Base-by-base conservation (phyloP, 2,113 vertebrate species). In the Rhinoptilus africanus region DNA sequence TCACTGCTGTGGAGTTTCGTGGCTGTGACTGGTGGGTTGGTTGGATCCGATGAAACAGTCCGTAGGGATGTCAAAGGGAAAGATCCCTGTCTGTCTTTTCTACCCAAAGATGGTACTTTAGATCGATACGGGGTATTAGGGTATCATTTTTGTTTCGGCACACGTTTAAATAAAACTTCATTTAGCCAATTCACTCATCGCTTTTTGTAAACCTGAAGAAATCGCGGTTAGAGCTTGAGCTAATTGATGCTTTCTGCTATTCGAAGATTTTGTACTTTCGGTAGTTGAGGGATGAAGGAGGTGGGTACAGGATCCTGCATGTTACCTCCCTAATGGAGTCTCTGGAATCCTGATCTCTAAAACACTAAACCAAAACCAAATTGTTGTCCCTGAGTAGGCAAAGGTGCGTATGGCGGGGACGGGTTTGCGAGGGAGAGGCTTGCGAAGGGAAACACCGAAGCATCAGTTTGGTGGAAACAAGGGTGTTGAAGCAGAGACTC, bases 31-130 rank as follows among this genome's bases (percentile, higher is more conserved):
- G 41, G 56, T 32, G 76, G 92, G 32, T 88, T 64, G 89, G 47
- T 59, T 80, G 16, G 60, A 95, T 57, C 67, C 27, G 32, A 27
- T 57, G 67, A 45, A 43, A 45, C 87, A 60, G 35, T 57, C 77
- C 5, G 0, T 72, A 56, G 71, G 45, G 66, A 60, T 93, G 60
- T 93, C 84, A 88, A 89, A 94, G 86, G 95, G 95, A 82, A 91
- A 57, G 92, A 83, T 75, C 59, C 91, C 78, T 77, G 39, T 45
- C 92, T 80, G 63, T 67, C 63, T 90, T 91, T 93, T 67, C 69
- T 95, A 28, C 94, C 95, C 85, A 91, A 87, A 97, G 94, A 91
- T 50, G 93, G 89, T 96, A 97, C 91, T 95, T 93, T 5, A 90
- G 74, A 35, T 90, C 43, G 17, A 56, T 85, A 23, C 69, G 89